These are phyloP conservation scores for Oplegnathus fasciatus DNA, from an alignment of 2,113 vertebrate species.

Conservation along the genomic window DNA sequence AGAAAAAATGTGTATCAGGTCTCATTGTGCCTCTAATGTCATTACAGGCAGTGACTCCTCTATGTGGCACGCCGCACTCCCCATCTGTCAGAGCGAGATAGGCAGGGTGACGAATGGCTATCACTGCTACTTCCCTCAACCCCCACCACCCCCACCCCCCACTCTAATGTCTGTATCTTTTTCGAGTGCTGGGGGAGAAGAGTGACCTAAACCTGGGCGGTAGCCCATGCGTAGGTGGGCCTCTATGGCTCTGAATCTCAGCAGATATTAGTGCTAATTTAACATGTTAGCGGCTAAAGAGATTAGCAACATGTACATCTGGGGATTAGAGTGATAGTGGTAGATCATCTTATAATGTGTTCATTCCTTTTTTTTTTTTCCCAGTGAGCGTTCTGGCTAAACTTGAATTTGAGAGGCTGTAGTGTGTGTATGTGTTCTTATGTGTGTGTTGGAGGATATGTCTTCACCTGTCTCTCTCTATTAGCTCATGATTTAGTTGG, in stretches of 20 bases:
- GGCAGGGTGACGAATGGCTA: slow-evolving; percentile 83
- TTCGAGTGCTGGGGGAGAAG: slow-evolving; percentile 60
- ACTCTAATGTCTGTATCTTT: slow-evolving; percentile 69
- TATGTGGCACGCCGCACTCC: slow-evolving; percentile 76
- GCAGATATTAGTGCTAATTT: slow-evolving; percentile 83
- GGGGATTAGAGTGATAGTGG: slow-evolving; percentile 82
- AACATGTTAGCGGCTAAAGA: slow-evolving; percentile 84
- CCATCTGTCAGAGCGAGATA: slow-evolving; percentile 84
- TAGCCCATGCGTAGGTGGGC: slow-evolving; percentile 80
- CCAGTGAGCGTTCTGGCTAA: slow-evolving; percentile 61
- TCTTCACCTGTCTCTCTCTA: slow-evolving; percentile 80
- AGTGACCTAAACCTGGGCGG: slow-evolving; percentile 84
- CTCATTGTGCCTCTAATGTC: slow-evolving; percentile 86
- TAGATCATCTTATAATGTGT: slow-evolving; percentile 82
- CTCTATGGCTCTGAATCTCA: slow-evolving; percentile 71
- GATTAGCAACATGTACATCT: slow-evolving; percentile 84
- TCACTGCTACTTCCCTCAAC: slow-evolving; percentile 72
- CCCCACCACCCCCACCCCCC: slow-evolving; percentile 50
- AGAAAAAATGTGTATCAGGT: slow-evolving; percentile 73
- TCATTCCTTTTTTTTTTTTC: slow-evolving; percentile 65
- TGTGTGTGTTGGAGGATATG: slow-evolving; percentile 63
- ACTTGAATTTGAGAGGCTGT: slow-evolving; percentile 69
- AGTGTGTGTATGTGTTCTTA: slow-evolving; percentile 35
- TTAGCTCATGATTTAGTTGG: slow-evolving; percentile 78
- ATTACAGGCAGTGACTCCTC: slow-evolving; percentile 84